phyloP scores from a whole-genome alignment of 2,797 vertebrate species.

The Acrossocheilus fasciatus region DNA sequence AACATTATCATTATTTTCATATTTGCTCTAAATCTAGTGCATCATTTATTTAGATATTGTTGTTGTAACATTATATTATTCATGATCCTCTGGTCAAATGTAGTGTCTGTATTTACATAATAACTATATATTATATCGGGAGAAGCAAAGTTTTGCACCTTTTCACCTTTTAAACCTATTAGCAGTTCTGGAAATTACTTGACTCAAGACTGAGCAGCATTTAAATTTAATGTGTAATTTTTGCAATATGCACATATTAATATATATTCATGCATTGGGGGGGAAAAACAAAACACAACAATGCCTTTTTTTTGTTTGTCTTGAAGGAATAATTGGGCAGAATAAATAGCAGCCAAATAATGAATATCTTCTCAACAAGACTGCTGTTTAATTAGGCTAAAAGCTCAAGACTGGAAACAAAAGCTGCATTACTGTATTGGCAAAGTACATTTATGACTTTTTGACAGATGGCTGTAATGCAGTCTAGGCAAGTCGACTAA shows the following conservation, averaged over 20 bases:
- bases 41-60: slow-evolving; percentile 21
- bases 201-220: background rate
- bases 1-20: slow-evolving; percentile 23
- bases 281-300: slow-evolving; percentile 12
- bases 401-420: slow-evolving; percentile 77
- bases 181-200: background rate
- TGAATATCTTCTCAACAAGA: slow-evolving; percentile 71
- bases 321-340: slow-evolving; percentile 71
- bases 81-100: background rate
- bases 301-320: slow-evolving; percentile 66
- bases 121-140: background rate
- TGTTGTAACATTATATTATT: slow-evolving; percentile 13
- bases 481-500: slow-evolving; percentile 49
- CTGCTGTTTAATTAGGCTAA: slow-evolving; percentile 78
- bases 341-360: slow-evolving; percentile 71
- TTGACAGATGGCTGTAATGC: slow-evolving; percentile 74
- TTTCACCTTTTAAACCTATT: background rate
- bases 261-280: background rate
- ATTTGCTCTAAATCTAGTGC: slow-evolving; percentile 7
- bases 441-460: slow-evolving; percentile 72
- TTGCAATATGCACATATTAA: background rate
- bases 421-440: slow-evolving; percentile 71
- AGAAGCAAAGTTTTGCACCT: background rate
- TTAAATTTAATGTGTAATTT: slow-evolving; percentile 12
- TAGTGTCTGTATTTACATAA: slow-evolving; percentile 2